phyloP scores from a whole-genome alignment of 30 jellyfish, hydroid and myxozoan species.

The Hydra vulgaris region DNA sequence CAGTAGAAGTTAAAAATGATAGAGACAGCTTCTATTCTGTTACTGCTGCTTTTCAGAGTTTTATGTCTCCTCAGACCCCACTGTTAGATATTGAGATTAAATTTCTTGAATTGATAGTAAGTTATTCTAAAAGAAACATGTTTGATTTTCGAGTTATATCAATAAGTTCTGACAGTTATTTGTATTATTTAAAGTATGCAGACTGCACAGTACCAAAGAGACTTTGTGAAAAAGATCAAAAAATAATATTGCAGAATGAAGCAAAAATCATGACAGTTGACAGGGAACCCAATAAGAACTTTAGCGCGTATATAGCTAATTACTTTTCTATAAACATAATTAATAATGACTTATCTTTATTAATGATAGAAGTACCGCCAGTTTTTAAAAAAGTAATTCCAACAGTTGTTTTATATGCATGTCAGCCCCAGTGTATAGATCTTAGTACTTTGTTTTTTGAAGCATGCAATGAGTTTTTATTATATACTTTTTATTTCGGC shows the following conservation, averaged over 20 bases:
- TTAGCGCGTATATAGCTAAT: background rate
- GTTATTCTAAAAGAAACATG: slow-evolving; percentile 11
- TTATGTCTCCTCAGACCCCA: slow-evolving; percentile 14
- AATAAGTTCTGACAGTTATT: slow-evolving; percentile 30
- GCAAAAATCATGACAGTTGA: background rate
- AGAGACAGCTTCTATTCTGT: slow-evolving; percentile 23
- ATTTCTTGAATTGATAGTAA: slow-evolving; percentile 33
- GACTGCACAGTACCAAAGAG: slow-evolving; percentile 42
- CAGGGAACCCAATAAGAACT: background rate
- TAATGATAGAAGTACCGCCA: slow-evolving; percentile 34
- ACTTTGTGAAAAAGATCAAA: slow-evolving; percentile 17
- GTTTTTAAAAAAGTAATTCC: background rate
- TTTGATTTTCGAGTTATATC: slow-evolving; percentile 41
- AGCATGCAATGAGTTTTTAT: background rate
- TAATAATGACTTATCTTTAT: slow-evolving; percentile 6
- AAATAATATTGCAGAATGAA: slow-evolving; percentile 6
- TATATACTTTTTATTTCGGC: slow-evolving; percentile 10
- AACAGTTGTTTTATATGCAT: background rate
- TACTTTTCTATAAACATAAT: slow-evolving; percentile 3
- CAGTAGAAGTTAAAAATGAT: slow-evolving; percentile 18
- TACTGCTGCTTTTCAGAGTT: slow-evolving; percentile 35
- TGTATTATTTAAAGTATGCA: slow-evolving; percentile 45
- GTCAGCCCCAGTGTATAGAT: slow-evolving; percentile 15
- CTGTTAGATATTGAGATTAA: slow-evolving; percentile 45
- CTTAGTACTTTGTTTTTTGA: background rate